Evolutionary conservation across 2,888 invertebrate genomes (phyloP), one percentile per base, ranked within the genome.

Genomic region (Synanthedon formicaeformis): DNA sequence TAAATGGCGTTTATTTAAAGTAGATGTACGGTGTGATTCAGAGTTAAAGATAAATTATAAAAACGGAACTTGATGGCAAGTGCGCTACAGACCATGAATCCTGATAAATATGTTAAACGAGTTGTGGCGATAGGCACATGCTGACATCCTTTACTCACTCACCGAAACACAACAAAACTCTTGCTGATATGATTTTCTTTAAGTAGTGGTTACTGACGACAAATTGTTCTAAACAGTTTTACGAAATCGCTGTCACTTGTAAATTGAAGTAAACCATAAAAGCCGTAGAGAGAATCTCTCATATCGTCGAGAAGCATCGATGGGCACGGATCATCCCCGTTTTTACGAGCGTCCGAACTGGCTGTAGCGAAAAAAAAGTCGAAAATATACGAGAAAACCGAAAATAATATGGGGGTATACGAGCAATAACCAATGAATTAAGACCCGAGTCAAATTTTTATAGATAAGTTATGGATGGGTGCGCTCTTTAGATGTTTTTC

Each of bases 271-370:
- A n/a, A 41, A 48, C 16, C 55, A 52, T 57, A 64, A 69, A 66
- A 64, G 53, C 63, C 62, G 64, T 63, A 68, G 64, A 65, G 66
- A 64, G 70, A 75, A 79, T 78, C 78, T 75, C 77, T 80, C 81
- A 78, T 80, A 83, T 81, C 82, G 67, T 62, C 60, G 66, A 66
- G 70, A 69, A 71, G 71, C 79, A 81, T 84, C 81, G 80, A 75
- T 75, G 69, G 73, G 61, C 68, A 60, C 58, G 71, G 83, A 77
- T 84, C 75, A 84, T 81, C 82, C 77, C 66, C 60, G 70, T 75
- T 77, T 83, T 84, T 83, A 82, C 79, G 84, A 78, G 57, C 75
- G 68, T 62, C 70, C 70, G 64, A 65, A 66, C 63, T 63, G 67
- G 65, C 68, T 73, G 65, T 65, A 61, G 66, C 8, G 23, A 65